Conservation (phyloP, 2,113 vertebrate species). For the Myrmecobius fasciatus region DNA sequence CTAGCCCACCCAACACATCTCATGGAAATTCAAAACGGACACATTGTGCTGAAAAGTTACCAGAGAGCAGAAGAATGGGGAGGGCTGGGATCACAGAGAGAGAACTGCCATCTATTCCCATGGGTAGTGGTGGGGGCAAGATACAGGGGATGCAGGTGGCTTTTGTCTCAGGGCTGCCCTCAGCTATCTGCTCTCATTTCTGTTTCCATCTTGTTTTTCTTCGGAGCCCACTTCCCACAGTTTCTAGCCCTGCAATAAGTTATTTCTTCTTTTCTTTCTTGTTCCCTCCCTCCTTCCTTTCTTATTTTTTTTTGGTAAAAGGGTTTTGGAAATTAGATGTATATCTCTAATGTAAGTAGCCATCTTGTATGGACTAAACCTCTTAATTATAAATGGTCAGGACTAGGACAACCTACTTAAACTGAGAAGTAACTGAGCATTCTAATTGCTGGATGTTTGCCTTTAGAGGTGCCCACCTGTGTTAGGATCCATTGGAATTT, state of each 20-base stretch:
- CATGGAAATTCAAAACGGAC: background rate
- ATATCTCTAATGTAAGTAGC: background rate
- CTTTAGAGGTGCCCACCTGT: constrained; percentile 70
- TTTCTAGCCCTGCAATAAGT: background rate
- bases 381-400: background rate
- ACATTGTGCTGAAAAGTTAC: background rate
- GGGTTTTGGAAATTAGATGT: background rate
- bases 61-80: background rate
- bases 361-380: background rate
- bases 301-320: background rate
- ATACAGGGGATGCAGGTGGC: background rate
- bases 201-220: background rate
- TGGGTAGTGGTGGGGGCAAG: background rate
- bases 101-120: background rate
- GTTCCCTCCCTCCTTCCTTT: too few species aligned
- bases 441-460: background rate
- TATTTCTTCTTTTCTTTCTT: background rate
- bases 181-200: background rate
- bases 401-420: background rate
- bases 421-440: background rate
- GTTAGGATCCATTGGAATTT: constrained; percentile 73
- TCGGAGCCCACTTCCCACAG: background rate
- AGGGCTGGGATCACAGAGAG: background rate
- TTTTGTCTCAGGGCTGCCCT: background rate
- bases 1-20: background rate